A percentile compares a stretch with the other conserved stretches of the same genome.
phyloP scores from a whole-genome alignment of 2,888 invertebrate species.

The Caenorhabditis parvicauda region DNA sequence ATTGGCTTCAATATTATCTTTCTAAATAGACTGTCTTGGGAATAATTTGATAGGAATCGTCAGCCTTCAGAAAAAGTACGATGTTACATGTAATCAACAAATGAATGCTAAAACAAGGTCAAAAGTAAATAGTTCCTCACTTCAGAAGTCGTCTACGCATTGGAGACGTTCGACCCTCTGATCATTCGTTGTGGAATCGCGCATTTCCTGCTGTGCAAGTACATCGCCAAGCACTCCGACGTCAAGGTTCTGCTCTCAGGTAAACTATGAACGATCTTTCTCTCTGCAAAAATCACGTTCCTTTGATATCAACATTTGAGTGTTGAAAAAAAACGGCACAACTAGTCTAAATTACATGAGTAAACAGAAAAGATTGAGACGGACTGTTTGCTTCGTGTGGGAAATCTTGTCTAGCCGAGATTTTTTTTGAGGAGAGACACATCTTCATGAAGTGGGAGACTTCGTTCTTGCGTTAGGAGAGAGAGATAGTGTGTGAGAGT shows the following conservation, averaged over 20 bases:
- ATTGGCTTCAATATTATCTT: too few relatives aligned
- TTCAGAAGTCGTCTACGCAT: constrained; percentile 59
- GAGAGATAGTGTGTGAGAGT: too few relatives aligned
- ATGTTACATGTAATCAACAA: too few relatives aligned
- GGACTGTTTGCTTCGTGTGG: not conserved
- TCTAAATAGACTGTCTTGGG: too few relatives aligned
- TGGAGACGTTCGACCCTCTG: constrained; percentile 61
- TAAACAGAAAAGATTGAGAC: not conserved
- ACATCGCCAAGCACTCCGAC: constrained; percentile 56
- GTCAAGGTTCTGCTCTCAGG: constrained; percentile 61
- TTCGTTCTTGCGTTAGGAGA: too few relatives aligned
- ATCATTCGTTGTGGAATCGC: constrained; percentile 61
- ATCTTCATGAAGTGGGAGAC: too few relatives aligned
- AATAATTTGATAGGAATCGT: too few relatives aligned
- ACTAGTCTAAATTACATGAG: not conserved
- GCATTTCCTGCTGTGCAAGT: constrained; percentile 58
- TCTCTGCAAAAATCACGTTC: too few relatives aligned
- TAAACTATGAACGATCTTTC: constrained; percentile 4
- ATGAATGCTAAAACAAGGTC: not conserved
- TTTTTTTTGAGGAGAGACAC: too few relatives aligned
- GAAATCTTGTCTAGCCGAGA: not conserved
- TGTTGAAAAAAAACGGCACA: not conserved
- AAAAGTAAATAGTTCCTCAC: too few relatives aligned
- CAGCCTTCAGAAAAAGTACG: too few relatives aligned
- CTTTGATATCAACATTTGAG: too few relatives aligned